These are phyloP conservation scores for Sebastes nivosus DNA, from an alignment of 2,797 vertebrate genomes.

Conservation along the genomic window DNA sequence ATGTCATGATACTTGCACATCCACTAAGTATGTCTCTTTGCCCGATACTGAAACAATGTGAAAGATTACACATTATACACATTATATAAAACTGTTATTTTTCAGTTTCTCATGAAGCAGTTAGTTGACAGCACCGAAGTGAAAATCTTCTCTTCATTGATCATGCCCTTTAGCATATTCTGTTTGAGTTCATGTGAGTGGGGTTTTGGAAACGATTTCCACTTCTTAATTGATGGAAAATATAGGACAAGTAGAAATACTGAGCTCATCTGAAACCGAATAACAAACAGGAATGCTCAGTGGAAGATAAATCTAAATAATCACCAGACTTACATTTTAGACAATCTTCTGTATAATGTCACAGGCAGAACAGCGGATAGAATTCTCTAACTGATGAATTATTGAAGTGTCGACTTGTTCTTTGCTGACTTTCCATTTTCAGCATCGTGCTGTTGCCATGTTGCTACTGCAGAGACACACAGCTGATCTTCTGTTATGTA, in stretches of 20 bases:
- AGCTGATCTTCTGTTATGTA: constrained; percentile 8
- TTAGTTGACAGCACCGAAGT: background rate
- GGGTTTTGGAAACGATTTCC: background rate
- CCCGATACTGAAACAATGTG: background rate
- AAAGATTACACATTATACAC: background rate
- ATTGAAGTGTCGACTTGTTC: background rate
- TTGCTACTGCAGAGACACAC: background rate
- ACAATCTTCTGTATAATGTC: background rate
- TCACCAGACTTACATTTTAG: background rate
- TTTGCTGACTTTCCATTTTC: background rate
- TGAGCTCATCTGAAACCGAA: background rate
- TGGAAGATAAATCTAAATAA: background rate
- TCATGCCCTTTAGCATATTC: background rate
- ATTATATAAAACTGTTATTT: background rate
- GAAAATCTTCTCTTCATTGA: background rate
- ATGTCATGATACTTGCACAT: background rate
- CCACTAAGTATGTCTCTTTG: background rate
- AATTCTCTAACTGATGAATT: background rate
- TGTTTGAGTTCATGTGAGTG: background rate
- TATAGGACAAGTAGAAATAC: background rate
- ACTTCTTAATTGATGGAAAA: background rate
- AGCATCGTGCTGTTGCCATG: background rate
- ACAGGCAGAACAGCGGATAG: background rate
- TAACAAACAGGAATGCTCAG: background rate
- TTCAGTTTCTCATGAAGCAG: background rate